Conservation (phyloP, 2,797 vertebrate genomes). For the Denticeps clupeoides region DNA sequence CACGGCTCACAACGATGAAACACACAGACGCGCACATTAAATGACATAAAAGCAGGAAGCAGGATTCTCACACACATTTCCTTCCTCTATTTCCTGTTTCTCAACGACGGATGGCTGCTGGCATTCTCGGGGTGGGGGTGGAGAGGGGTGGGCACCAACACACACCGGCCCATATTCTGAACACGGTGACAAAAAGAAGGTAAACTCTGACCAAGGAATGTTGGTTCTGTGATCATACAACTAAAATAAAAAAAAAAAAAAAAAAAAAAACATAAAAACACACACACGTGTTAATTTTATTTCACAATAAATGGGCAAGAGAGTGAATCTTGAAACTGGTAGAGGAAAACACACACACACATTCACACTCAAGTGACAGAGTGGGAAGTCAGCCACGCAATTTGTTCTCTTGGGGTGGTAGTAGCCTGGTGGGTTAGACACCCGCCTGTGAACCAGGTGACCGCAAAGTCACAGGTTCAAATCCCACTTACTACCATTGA, state of each 20-base stretch:
- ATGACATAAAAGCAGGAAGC: constrained; percentile 42
- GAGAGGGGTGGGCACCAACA: not conserved
- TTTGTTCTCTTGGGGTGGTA: constrained; percentile 42
- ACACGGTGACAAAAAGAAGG: too few species aligned
- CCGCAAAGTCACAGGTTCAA: too few species aligned
- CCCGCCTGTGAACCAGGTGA: too few species aligned
- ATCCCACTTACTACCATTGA: too few species aligned
- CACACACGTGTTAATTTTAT: too few species aligned
- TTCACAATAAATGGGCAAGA: too few species aligned
- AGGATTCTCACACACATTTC: constrained; percentile 59
- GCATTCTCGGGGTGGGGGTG: not conserved
- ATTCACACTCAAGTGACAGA: constrained; percentile 11
- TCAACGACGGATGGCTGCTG: not conserved
- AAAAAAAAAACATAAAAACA: too few species aligned
- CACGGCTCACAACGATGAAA: constrained; percentile 4
- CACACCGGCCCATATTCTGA: too few species aligned
- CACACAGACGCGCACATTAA: constrained; percentile 9
- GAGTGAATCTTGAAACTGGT: not conserved
- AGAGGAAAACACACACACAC: not conserved
- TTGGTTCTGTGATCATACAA: too few species aligned
- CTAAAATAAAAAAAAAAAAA: too few species aligned
- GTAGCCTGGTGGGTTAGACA: too few species aligned
- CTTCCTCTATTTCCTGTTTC: constrained; percentile 46
- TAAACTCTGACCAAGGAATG: too few species aligned
- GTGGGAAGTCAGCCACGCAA: constrained; percentile 34